Percentiles rank a stretch among this genome's conserved stretches.
phyloP scores from a whole-genome alignment of 2,797 vertebrate species.

The Oreonectes daqikongensis region DNA sequence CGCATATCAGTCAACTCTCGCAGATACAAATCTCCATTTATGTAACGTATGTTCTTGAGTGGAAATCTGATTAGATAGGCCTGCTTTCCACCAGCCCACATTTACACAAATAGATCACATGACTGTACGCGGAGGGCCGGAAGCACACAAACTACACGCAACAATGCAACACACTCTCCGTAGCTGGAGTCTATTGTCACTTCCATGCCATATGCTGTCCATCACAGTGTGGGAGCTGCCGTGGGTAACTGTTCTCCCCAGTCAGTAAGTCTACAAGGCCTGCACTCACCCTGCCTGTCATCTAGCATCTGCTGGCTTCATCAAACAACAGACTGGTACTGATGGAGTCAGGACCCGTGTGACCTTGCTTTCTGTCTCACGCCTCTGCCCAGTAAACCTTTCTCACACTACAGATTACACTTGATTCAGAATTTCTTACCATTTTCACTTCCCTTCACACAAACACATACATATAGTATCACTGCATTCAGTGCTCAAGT shows the following conservation, averaged over 20 bases:
- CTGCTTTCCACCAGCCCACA: constrained; percentile 30
- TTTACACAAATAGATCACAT: constrained; percentile 61
- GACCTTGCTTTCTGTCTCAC: constrained; percentile 66
- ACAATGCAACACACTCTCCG: constrained; percentile 35
- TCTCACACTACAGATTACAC: constrained; percentile 54
- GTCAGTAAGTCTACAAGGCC: constrained; percentile 75
- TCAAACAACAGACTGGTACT: constrained; percentile 69
- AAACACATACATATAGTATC: constrained; percentile 24
- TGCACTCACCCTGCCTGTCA: constrained; percentile 78
- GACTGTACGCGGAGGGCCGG: constrained; percentile 39
- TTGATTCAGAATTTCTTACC: constrained; percentile 51
- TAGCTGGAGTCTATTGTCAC: constrained; percentile 73
- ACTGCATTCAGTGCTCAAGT: constrained; percentile 34
- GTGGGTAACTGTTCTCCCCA: constrained; percentile 70
- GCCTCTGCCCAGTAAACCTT: constrained; percentile 50
- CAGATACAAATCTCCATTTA: constrained; percentile 27
- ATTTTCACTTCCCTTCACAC: constrained; percentile 45
- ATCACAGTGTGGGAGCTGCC: constrained; percentile 73
- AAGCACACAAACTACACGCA: constrained; percentile 27
- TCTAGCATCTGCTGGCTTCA: constrained; percentile 76
- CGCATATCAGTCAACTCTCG: constrained; percentile 70
- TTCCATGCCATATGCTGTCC: constrained; percentile 77
- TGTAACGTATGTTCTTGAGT: constrained; percentile 14
- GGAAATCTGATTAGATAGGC: constrained; percentile 24
- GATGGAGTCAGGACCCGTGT: constrained; percentile 64